phyloP scores from a whole-genome alignment of 1,140 invertebrate species.

The Parasteatoda tepidariorum region DNA sequence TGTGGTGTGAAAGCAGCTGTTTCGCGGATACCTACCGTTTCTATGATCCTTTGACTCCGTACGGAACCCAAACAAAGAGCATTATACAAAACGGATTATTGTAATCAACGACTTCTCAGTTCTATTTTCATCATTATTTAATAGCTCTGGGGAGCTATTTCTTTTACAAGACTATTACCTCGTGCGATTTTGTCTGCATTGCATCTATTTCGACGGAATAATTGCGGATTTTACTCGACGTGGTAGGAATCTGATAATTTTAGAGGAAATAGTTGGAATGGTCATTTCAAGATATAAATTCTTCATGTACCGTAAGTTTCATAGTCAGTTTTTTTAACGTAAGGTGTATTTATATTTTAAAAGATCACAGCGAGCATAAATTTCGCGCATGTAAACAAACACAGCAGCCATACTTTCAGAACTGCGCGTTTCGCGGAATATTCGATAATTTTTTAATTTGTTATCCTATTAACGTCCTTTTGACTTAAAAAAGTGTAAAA shows the following conservation, averaged over 20 bases:
- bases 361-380: background rate
- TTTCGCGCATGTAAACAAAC: slow-evolving; percentile 57
- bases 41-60: background rate
- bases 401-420: slow-evolving; percentile 37
- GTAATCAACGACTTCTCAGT: background rate
- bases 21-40: slow-evolving; percentile 9
- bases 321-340: background rate
- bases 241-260: background rate
- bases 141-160: background rate
- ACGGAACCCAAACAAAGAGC: slow-evolving; percentile 47
- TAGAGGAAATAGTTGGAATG: slow-evolving; percentile 2
- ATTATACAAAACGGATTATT: background rate
- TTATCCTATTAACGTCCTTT: background rate
- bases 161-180: background rate
- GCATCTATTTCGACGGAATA: slow-evolving; percentile 30
- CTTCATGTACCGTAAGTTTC: slow-evolving; percentile 29
- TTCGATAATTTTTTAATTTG: background rate
- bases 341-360: background rate
- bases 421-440: slow-evolving; percentile 19
- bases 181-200: slow-evolving; percentile 30
- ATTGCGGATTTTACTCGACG: background rate
- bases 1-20: slow-evolving; percentile 55
- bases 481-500: background rate
- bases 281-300: slow-evolving; percentile 1
- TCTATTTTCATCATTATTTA: background rate